Percentiles rank a stretch among this genome's conserved stretches.
Evolutionary conservation across 2,797 vertebrate species (phyloP).

Genomic region (Columba guinea): DNA sequence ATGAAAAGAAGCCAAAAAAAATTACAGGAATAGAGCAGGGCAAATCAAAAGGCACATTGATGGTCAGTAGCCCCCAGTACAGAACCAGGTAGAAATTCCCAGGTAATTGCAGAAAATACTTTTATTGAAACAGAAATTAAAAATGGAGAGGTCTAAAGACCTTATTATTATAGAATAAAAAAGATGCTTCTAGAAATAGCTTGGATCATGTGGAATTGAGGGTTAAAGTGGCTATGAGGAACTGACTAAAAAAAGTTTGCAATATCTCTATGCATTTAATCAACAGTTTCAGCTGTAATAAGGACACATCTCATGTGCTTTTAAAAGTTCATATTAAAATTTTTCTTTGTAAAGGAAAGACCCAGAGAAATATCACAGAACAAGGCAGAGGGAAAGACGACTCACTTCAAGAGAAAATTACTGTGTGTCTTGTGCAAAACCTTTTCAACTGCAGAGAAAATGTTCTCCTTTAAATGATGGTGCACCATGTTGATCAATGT

Average conservation of each 20-base stretch:
- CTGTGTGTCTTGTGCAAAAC: neutral
- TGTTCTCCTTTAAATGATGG: constrained; percentile 7
- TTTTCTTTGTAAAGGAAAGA: neutral
- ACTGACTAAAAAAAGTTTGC: neutral
- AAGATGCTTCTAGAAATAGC: neutral
- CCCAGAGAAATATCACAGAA: neutral
- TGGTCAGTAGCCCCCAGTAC: neutral
- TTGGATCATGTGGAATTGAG: neutral
- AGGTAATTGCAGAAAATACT: neutral
- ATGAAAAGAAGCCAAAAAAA: neutral
- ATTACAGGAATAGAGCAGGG: neutral
- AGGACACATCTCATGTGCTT: neutral
- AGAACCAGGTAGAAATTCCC: neutral
- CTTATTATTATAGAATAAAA: neutral
- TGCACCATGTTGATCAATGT: neutral
- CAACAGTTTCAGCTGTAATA: neutral
- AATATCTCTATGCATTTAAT: neutral
- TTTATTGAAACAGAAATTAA: neutral
- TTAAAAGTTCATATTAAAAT: neutral
- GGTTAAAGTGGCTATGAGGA: neutral
- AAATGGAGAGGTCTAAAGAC: neutral
- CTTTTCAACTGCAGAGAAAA: constrained; percentile 9
- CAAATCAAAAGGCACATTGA: neutral
- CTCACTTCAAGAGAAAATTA: constrained; percentile 7
- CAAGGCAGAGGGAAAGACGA: neutral